Evolutionary conservation across 2,113 vertebrate species (phyloP).

Genomic region (Elanoides forficatus): DNA sequence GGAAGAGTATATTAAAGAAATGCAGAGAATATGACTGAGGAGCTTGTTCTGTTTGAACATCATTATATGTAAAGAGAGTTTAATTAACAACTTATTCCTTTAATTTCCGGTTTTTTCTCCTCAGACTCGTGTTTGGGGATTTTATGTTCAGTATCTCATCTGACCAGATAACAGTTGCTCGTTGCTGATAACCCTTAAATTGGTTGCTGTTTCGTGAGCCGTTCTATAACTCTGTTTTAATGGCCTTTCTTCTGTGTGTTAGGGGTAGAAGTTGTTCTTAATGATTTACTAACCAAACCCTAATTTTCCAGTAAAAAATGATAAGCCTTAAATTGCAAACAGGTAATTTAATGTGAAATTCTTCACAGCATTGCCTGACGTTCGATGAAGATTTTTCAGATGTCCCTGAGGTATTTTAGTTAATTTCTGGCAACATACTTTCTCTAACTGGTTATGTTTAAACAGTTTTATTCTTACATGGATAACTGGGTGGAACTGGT

Average conservation of each 20-base stretch:
- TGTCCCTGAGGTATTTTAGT: neutral
- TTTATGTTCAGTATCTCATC: neutral
- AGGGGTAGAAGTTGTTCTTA: neutral
- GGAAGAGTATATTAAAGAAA: neutral
- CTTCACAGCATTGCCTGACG: neutral
- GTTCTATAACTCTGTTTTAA: neutral
- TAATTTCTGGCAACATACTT: neutral
- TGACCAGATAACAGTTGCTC: neutral
- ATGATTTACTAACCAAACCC: neutral
- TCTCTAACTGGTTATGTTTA: neutral
- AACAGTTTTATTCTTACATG: neutral
- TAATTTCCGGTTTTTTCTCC: neutral
- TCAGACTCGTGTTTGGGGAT: neutral
- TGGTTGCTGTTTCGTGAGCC: neutral
- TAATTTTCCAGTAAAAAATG: neutral
- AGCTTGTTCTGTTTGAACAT: neutral
- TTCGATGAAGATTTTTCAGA: neutral
- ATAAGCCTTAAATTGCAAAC: neutral
- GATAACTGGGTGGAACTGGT: neutral
- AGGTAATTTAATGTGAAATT: neutral
- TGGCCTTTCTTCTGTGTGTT: neutral
- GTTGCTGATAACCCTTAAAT: neutral
- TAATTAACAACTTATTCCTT: conserved; percentile 8
- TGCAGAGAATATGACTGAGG: neutral
- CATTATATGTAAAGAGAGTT: neutral